A percentile compares a stretch with the other conserved stretches of the same genome.
These are phyloP conservation scores for Taurulus bubalis DNA, from an alignment of 2,113 vertebrate species.

Conservation along the genomic window DNA sequence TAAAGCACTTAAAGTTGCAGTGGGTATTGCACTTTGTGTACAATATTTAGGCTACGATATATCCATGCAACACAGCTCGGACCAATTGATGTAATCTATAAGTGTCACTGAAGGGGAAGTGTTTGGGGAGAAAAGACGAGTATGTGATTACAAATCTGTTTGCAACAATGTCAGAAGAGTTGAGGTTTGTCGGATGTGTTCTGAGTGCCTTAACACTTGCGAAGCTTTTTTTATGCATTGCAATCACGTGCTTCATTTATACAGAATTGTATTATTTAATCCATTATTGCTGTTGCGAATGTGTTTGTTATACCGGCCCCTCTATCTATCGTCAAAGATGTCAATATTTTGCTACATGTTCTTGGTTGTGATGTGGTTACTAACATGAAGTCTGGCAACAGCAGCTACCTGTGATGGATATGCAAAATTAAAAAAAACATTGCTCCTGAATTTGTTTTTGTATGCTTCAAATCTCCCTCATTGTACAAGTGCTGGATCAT, in stretches of 20 bases:
- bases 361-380: not conserved
- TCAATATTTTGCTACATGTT: constrained; percentile 27
- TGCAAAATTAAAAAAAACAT: constrained; percentile 29
- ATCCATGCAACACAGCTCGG: constrained; percentile 46
- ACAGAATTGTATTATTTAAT: constrained; percentile 1
- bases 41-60: constrained; percentile 37
- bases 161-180: not conserved
- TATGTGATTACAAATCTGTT: not conserved
- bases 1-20: constrained; percentile 50
- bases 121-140: not conserved
- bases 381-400: not conserved
- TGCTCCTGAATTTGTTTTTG: not conserved
- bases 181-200: constrained; percentile 28
- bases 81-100: constrained; percentile 36
- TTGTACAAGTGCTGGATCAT: not conserved
- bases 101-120: not conserved
- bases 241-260: constrained; percentile 15
- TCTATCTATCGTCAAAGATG: not conserved
- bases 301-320: not conserved
- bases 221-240: constrained; percentile 43
- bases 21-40: constrained; percentile 62
- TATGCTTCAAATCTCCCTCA: not conserved
- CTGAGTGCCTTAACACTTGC: constrained; percentile 73
- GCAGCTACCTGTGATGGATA: constrained; percentile 18
- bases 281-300: not conserved